Conservation (phyloP, 2,888 invertebrate species). For the Hybos culiciformis region DNA sequence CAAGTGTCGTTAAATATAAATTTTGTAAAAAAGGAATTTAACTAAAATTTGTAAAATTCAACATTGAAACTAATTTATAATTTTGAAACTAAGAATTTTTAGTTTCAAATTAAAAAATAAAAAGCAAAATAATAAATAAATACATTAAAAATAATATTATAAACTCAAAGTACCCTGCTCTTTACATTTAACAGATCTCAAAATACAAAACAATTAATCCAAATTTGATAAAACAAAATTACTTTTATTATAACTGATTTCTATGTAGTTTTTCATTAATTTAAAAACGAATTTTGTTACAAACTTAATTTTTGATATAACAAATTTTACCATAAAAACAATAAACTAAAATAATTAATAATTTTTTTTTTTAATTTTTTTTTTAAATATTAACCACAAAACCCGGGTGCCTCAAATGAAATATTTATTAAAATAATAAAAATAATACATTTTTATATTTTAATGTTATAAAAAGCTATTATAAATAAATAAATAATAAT, state of each 20-base stretch:
- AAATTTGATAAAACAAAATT: constrained; percentile 8
- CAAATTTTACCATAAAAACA: constrained; percentile 8
- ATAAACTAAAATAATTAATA: background rate
- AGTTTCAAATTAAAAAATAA: background rate
- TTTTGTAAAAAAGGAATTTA: too few species aligned
- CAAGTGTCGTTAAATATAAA: constrained; percentile 21
- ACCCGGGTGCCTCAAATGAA: constrained; percentile 1
- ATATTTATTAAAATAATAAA: background rate
- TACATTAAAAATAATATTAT: background rate
- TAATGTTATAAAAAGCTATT: background rate
- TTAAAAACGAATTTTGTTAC: constrained; percentile 16
- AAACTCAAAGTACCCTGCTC: too few species aligned
- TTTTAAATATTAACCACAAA: background rate
- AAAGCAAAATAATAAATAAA: background rate
- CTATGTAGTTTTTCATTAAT: background rate
- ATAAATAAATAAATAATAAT: background rate
- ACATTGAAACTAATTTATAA: constrained; percentile 3
- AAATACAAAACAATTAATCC: constrained; percentile 15
- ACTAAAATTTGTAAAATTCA: constrained; percentile 9
- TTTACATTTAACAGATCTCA: constrained; percentile 14
- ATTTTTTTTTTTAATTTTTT: background rate
- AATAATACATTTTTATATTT: background rate
- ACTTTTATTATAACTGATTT: background rate
- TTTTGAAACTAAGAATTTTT: background rate
- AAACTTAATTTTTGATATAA: constrained; percentile 14